These are phyloP conservation scores for Mycteria americana DNA, from an alignment of 2,797 vertebrate genomes.

Conservation along the genomic window DNA sequence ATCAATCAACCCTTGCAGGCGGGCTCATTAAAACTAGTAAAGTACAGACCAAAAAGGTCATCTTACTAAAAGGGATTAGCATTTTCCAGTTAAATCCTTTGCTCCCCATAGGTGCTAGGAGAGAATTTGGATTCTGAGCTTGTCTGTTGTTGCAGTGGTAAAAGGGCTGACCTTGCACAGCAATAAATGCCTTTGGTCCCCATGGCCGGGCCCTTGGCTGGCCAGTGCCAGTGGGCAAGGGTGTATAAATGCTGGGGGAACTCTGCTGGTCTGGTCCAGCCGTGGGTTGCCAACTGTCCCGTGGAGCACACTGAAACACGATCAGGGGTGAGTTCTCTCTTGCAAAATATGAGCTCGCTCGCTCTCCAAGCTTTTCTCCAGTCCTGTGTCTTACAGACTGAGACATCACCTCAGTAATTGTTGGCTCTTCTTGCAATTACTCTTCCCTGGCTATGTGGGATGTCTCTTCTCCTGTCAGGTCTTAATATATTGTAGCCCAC, in stretches of 20 bases:
- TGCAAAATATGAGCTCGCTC: not conserved
- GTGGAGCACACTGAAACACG: not conserved
- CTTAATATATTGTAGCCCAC: conserved; percentile 12
- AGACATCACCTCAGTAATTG: conserved; percentile 68
- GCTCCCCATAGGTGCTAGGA: not conserved
- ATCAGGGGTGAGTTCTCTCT: not conserved
- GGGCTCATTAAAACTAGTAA: conserved; percentile 57
- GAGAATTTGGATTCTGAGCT: not conserved
- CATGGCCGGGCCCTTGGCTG: not conserved
- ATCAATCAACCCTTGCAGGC: conserved; percentile 61
- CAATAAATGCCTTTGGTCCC: not conserved
- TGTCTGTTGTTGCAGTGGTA: not conserved
- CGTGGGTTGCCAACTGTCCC: not conserved
- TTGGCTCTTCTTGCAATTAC: conserved; percentile 54
- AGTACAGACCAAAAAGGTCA: conserved; percentile 34
- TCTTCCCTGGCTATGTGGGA: conserved; percentile 32
- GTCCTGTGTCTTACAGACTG: conserved; percentile 1
- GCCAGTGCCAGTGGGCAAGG: not conserved
- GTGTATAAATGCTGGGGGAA: not conserved
- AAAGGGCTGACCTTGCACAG: not conserved
- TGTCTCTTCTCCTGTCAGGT: not conserved
- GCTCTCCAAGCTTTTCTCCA: conserved; percentile 9
- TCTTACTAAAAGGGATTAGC: conserved; percentile 61
- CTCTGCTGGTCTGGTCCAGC: not conserved
- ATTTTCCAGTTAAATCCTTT: conserved; percentile 49